Percentiles rank a stretch among this genome's conserved stretches.
phyloP scores from a whole-genome alignment of 2,888 invertebrate species.

The Trilocha varians region DNA sequence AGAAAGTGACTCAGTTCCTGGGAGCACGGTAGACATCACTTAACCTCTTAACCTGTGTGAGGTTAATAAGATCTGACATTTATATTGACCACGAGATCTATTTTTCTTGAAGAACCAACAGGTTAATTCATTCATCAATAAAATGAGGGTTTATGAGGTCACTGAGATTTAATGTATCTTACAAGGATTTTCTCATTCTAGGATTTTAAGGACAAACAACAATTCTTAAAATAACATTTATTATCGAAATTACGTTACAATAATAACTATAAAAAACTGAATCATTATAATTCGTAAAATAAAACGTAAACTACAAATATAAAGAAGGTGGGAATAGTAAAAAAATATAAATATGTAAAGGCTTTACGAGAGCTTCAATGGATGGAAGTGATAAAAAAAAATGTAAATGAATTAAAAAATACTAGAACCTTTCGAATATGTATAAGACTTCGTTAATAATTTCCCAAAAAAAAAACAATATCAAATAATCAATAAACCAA shows the following conservation, averaged over 20 bases:
- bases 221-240: conserved; percentile 15
- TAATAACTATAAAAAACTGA: conserved; percentile 18
- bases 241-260: conserved; percentile 24
- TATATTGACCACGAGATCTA: conserved; percentile 41
- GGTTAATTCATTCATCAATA: neutral
- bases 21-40: conserved; percentile 24
- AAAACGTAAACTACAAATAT: conserved; percentile 15
- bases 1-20: conserved; percentile 13
- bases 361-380: no score
- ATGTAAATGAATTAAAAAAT: no score
- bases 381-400: no score
- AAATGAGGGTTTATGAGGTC: neutral
- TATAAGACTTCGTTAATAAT: no score
- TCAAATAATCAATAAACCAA: no score
- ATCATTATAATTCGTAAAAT: conserved; percentile 23
- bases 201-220: conserved; percentile 3
- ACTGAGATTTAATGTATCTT: no score
- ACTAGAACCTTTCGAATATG: no score
- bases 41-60: conserved; percentile 39
- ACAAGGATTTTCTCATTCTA: no score
- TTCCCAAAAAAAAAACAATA: no score
- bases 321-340: conserved; percentile 27
- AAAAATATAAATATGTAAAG: no score
- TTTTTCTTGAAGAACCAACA: neutral
- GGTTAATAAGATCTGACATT: conserved; percentile 35